These are phyloP conservation scores for Ondatra zibethicus DNA, from an alignment of 2,113 vertebrate genomes.

Conservation along the genomic window DNA sequence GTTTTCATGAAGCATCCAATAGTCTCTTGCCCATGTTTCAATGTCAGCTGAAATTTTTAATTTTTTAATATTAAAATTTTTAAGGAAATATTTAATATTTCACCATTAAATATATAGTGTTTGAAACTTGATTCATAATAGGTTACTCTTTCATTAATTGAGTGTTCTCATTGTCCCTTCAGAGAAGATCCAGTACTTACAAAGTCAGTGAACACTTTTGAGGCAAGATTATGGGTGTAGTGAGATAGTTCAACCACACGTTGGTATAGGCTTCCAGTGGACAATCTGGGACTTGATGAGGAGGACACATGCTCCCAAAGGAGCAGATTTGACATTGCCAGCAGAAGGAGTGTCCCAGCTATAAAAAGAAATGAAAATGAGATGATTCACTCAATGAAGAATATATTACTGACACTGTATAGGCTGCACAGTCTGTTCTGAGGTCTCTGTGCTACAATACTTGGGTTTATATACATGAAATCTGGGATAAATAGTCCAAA, in stretches of 20 bases:
- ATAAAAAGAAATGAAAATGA: neutral
- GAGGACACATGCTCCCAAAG: neutral
- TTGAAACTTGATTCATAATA: neutral
- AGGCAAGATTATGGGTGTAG: neutral
- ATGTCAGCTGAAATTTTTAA: too few species aligned
- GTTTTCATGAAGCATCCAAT: neutral
- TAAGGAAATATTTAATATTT: neutral
- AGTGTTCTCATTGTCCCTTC: neutral
- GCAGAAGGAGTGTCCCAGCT: neutral
- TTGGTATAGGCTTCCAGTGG: neutral
- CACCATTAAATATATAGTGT: too few species aligned
- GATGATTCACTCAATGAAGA: neutral
- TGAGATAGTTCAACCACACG: neutral
- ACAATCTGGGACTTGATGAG: neutral
- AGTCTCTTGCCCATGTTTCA: neutral
- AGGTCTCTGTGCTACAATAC: neutral
- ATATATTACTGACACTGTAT: neutral
- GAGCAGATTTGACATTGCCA: neutral
- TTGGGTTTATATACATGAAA: neutral
- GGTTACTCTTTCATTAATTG: neutral
- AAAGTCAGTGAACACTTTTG: neutral
- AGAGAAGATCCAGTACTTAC: neutral
- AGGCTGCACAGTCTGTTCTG: neutral
- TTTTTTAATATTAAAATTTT: too few species aligned
- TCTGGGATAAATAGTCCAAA: neutral